Base-by-base conservation (phyloP, 2,888 invertebrate species). In the Latheticus oryzae region DNA sequence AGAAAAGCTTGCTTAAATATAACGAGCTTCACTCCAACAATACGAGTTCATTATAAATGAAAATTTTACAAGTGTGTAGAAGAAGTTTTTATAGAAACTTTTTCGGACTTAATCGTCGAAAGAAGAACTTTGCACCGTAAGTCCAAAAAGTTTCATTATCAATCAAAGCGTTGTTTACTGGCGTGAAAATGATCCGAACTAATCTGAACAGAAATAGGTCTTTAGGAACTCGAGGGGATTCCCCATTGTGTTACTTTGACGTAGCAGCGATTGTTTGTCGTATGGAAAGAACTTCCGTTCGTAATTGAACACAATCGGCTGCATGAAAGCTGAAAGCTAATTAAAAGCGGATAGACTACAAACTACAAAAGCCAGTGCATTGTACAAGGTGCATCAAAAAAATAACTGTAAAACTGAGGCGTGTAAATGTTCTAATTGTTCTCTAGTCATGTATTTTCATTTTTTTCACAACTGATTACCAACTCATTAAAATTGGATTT, bases 241-340 rank as follows among this genome's bases (percentile, higher is more conserved):
- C 17, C 13, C 40, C 24, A 24, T 21, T 40, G 21, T 12, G 37
- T 12, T n/a, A n/a, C 9, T 33, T 37, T n/a, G 37, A 21, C 42
- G 26, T 42, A 42, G 15, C 26, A 16, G 40, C 40, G 40, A 33
- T 45, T 33, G 32, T 13, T 30, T 19, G 45, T 19, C 5, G 19
- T 19, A 12, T 30, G n/a, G 17, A 45, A 45, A 45, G 23, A 21
- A 45, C 32, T 45, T 33, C 32, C 32, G 43, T 7, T 28, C n/a
- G n/a, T n/a, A n/a, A n/a, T 30, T 16, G 13, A 8, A 33, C 45
- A 23, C 21, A 32, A n/a, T n/a, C n/a, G n/a, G n/a, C n/a, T n/a
- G n/a, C n/a, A n/a, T n/a, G n/a, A 30, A 30, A 45, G 32, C 32
- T 33, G 26, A 32, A 30, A 30, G 43, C 45, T 32, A 45, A 45